Conservation (phyloP, 2,113 vertebrate species). For the Abramis brama region DNA sequence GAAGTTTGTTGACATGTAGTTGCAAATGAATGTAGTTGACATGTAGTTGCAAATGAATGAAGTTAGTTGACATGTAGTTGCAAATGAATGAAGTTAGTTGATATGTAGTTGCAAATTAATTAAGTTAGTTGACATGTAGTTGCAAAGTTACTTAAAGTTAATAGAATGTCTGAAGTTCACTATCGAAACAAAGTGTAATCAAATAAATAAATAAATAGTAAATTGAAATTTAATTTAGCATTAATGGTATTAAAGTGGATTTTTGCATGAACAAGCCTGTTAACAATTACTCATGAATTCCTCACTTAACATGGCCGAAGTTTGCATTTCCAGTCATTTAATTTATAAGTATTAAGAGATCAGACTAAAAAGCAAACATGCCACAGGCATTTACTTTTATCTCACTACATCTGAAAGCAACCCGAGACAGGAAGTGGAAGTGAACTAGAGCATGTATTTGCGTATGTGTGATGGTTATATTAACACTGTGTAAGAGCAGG, state of each 20-base stretch:
- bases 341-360: background rate
- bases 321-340: background rate
- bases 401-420: background rate
- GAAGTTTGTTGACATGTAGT: too few relatives aligned
- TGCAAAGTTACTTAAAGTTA: too few relatives aligned
- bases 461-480: background rate
- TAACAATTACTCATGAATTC: background rate
- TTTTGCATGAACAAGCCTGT: background rate
- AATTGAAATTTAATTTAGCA: background rate
- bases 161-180: too few relatives aligned
- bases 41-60: too few relatives aligned
- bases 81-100: too few relatives aligned
- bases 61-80: too few relatives aligned
- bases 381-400: background rate
- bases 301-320: background rate
- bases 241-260: background rate
- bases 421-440: constrained; percentile 13
- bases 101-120: too few relatives aligned
- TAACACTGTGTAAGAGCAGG: background rate
- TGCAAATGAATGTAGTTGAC: too few relatives aligned
- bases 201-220: background rate
- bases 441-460: constrained; percentile 1
- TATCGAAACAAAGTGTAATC: too few relatives aligned
- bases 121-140: too few relatives aligned
- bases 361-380: background rate